Conservation (phyloP, 2,888 invertebrate species). For the Coenonympha arcania region DNA sequence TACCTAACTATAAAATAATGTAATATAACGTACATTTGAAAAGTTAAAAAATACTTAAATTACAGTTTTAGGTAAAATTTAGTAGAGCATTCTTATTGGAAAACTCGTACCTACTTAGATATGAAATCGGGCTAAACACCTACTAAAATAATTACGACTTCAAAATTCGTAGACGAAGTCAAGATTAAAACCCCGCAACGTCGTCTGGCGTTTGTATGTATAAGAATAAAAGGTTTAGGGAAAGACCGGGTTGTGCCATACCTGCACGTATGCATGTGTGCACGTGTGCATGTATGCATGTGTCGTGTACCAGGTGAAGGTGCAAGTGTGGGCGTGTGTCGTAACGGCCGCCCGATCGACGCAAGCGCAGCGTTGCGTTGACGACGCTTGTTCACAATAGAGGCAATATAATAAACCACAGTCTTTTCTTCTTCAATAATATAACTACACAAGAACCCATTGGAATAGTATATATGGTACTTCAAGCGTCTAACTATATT, state of each 20-base stretch:
- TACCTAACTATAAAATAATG: no score
- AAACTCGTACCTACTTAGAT: no score
- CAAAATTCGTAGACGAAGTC: not conserved
- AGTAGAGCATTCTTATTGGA: no score
- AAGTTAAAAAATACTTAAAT: no score
- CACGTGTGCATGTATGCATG: conserved; percentile 31
- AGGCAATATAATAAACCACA: no score
- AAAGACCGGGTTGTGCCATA: conserved; percentile 48
- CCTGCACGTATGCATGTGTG: conserved; percentile 45
- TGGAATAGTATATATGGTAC: no score
- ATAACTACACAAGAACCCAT: no score
- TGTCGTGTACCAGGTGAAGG: conserved; percentile 29
- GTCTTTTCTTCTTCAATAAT: no score
- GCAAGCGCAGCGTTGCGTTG: conserved; percentile 61
- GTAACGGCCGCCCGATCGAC: conserved; percentile 55
- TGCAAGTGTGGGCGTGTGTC: conserved; percentile 56
- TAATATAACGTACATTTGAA: no score
- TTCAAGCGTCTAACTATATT: no score
- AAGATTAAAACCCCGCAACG: not conserved
- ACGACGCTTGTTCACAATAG: conserved; percentile 46
- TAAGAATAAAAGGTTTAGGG: conserved; percentile 13
- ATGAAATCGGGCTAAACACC: no score
- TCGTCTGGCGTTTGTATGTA: not conserved
- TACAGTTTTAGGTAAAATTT: no score
- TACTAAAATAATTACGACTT: not conserved